Base-by-base conservation (phyloP, 2,797 vertebrate genomes). In the Valencia hispanica region DNA sequence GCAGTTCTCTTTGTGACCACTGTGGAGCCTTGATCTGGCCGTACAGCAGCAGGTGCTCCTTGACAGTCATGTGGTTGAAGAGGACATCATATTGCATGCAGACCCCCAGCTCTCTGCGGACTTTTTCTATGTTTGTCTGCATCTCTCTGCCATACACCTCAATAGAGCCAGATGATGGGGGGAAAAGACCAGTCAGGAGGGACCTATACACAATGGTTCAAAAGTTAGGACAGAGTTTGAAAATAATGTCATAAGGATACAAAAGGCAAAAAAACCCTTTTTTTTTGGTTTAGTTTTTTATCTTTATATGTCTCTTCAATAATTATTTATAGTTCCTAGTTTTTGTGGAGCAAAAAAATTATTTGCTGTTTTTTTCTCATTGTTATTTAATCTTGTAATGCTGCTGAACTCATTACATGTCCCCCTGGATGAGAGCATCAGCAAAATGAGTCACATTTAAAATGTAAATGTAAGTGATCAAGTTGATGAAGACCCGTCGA, bases 51-150 rank as follows among this genome's bases (percentile, higher is more conserved):
- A 99, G 94, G 86, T 99, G 98, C 53, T 99, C 98, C 84, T 97
- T 96, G 27, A 96, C 93, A 68, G 97, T 99, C 81, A 99, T 96
- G 82, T 98, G 96, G 78, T 97, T 95, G 74, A 99, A 99, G 73
- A 97, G 94, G 75, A 99, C 97, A 0, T 99, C 96, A 0, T 99
- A 98, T 80, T 99, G 98, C 98, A 99, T 99, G 88, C 98, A 99
- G 74, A 99, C 97, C 0, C 98, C 98, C 85, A 99, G 96, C 73
- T 95, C 96, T 89, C 92, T 96, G 77, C 97, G 96, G 32, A 98
- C 86, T 0, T 91, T 92, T 5, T 96, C 92, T 0, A 96, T 94
- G 82, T 96, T 94, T 17, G 85, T 90, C 89, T 95, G 94, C 94
- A 97, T 97, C 81, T 99, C 97, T 90, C 93, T 96, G 27, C 97